Base-by-base conservation (phyloP, 92 coral and sea anemone species). In the Bergia sp. region DNA sequence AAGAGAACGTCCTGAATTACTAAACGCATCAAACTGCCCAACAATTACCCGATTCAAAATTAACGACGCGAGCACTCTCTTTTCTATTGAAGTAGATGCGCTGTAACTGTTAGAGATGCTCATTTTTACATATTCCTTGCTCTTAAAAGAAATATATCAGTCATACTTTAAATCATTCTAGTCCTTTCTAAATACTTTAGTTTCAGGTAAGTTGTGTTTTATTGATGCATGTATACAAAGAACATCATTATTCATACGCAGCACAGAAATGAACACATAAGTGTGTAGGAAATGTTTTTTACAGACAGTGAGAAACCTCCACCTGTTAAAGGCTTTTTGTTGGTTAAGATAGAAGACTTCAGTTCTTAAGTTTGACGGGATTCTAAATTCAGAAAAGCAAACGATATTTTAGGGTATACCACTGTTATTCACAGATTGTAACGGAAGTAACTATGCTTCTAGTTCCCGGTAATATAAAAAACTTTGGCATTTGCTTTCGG, bases 391-490 rank as follows among this genome's bases (percentile, higher is more conserved):
- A 41, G 47, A 9, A 76, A 21, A 74, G 13, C 9, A 12, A 13
- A 38, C 21, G n/a, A 44, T 5, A 76, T 42, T 20, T 76, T 76
- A 12, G 7, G 45, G 21, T 10, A 41, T 39, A 3, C 47, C 37
- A 76, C 20, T 38, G 23, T 5, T n/a, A 76, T 76, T 41, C 3
- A 76, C 41, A 42, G 3, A 2, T 3, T 23, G 43, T 42, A 76
- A 44, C 29, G 80, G 50, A 76, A 76, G 80, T 76, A 76, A 41
- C 45, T 18, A 76, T 41, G 53, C 45, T 41, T 76, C n/a, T 76
- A 41, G 79, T 39, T 76, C 79, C 37, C 50, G 41, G 78, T 37
- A 38, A 37, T 74, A 13, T 40, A 50, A 39, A 38, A 36, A 61
- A 61, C 69, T 23, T 61, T 23, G n/a, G 69, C 69, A 23, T 61